Evolutionary conservation across 1,140 invertebrate species (phyloP).

Genomic region (Adelges cooleyi): DNA sequence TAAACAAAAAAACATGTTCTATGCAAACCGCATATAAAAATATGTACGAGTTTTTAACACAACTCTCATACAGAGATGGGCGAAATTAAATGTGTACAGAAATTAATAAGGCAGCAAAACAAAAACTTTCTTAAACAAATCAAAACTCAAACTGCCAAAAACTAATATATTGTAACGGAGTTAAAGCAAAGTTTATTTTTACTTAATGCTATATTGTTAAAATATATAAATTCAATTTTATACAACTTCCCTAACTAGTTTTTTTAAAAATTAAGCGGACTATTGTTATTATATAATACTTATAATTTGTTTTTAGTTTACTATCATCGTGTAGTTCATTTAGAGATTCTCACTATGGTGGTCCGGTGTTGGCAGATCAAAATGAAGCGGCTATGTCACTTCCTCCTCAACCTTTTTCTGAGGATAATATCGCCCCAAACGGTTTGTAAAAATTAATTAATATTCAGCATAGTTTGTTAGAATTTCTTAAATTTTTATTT

Average conservation of each 20-base stretch:
- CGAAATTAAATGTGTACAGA: too few relatives aligned
- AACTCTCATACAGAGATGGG: too few relatives aligned
- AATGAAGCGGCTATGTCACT: constrained; percentile 16
- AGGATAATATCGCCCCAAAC: constrained; percentile 23
- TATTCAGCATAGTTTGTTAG: too few relatives aligned
- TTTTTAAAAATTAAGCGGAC: background rate
- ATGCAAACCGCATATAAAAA: background rate
- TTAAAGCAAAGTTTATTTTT: background rate
- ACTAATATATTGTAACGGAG: too few relatives aligned
- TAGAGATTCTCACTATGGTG: constrained; percentile 47
- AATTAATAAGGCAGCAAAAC: too few relatives aligned
- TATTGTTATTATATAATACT: background rate
- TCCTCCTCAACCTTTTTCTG: constrained; percentile 13
- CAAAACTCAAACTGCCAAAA: too few relatives aligned
- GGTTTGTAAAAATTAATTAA: constrained; percentile 17
- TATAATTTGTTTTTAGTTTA: constrained; percentile 46
- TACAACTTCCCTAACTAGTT: background rate
- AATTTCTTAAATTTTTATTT: too few relatives aligned
- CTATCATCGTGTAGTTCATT: constrained; percentile 74
- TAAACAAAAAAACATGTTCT: background rate
- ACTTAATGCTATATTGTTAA: background rate
- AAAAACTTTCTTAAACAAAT: too few relatives aligned
- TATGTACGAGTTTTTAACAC: too few relatives aligned
- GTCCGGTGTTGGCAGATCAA: constrained; percentile 10
- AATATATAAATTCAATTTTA: background rate